These are phyloP conservation scores for Molothrus ater DNA, from an alignment of 2,797 vertebrate species.

Conservation along the genomic window DNA sequence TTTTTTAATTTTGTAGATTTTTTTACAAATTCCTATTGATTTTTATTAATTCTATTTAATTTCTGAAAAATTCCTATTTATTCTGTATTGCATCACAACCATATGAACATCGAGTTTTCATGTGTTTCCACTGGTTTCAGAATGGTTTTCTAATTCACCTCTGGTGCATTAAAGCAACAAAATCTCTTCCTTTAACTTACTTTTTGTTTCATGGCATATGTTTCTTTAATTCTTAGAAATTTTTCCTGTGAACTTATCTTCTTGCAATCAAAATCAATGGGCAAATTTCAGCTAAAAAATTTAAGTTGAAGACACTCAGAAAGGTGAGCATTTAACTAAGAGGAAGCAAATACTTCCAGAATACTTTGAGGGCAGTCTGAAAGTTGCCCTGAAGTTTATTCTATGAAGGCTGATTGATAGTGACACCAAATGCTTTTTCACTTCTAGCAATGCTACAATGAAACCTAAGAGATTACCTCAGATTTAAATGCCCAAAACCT, in stretches of 20 bases:
- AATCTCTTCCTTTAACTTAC: background rate
- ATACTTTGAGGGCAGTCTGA: background rate
- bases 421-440: background rate
- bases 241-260: background rate
- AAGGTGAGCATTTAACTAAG: background rate
- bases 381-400: background rate
- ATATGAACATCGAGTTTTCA: background rate
- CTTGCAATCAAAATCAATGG: background rate
- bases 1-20: background rate
- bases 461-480: background rate
- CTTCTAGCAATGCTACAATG: background rate
- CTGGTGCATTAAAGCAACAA: background rate
- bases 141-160: background rate
- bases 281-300: background rate
- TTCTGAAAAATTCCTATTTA: background rate
- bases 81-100: background rate
- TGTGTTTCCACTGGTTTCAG: background rate
- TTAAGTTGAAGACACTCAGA: background rate
- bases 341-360: background rate
- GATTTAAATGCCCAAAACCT: background rate
- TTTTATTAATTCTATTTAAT: background rate
- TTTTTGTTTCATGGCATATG: background rate
- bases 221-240: background rate
- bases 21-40: background rate
- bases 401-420: background rate